Evolutionary conservation across 1,140 invertebrate genomes (phyloP).

Genomic region (Leucophenga varia): DNA sequence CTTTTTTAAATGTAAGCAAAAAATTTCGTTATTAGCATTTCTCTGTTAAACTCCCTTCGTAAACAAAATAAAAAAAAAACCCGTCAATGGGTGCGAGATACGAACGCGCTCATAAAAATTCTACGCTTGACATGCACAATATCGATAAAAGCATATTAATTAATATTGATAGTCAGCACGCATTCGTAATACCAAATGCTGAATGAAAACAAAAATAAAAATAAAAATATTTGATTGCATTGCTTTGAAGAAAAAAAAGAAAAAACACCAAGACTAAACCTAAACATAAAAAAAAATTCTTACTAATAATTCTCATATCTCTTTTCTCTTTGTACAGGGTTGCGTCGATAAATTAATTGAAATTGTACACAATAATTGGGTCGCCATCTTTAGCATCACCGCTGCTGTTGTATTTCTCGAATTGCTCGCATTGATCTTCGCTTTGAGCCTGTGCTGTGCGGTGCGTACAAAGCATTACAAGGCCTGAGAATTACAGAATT

Average conservation of each 20-base stretch:
- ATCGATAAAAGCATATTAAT: constrained; percentile 36
- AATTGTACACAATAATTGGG: constrained; percentile 63
- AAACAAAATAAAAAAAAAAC: too few relatives aligned
- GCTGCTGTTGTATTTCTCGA: constrained; percentile 69
- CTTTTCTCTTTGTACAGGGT: constrained; percentile 63
- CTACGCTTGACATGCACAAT: constrained; percentile 15
- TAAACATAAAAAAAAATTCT: constrained; percentile 8
- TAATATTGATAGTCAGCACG: constrained; percentile 43
- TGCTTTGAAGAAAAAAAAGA: constrained; percentile 6
- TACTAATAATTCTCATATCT: constrained; percentile 17
- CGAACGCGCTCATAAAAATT: constrained; percentile 30
- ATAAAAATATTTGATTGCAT: constrained; percentile 17
- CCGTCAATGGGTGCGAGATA: too few relatives aligned
- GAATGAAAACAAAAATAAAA: constrained; percentile 20
- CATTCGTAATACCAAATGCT: constrained; percentile 13
- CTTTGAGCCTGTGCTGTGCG: constrained; percentile 76
- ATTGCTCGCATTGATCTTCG: constrained; percentile 75
- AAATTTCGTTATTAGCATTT: too few relatives aligned
- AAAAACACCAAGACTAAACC: background rate
- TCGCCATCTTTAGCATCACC: constrained; percentile 65
- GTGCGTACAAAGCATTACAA: constrained; percentile 71
- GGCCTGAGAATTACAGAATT: constrained; percentile 63
- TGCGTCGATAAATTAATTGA: constrained; percentile 71
- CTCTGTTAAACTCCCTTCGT: too few relatives aligned
- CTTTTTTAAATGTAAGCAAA: too few relatives aligned